Base-by-base conservation (phyloP, 2,113 vertebrate species). In the Mormoops blainvillei region DNA sequence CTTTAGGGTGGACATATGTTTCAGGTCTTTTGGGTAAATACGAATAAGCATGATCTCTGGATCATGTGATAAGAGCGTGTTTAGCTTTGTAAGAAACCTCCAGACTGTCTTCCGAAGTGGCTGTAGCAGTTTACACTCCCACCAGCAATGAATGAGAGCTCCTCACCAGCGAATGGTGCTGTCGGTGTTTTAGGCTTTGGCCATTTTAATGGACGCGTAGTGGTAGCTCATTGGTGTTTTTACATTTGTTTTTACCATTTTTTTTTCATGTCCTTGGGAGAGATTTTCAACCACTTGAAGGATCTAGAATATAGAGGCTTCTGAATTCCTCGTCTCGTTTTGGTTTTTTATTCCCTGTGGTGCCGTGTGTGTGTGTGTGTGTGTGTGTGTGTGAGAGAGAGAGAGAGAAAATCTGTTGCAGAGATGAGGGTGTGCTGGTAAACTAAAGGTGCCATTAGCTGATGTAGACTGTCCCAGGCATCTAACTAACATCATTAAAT, bases 131-230 rank as follows among this genome's bases (percentile, higher is more conserved):
- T 52, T 26, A 3, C 13, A 3, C 54, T n/a, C 5, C 56, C 56
- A 43, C 28, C 28, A 52, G 70, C 45, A 65, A 52, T 28, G 45
- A 43, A 15, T 24, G 70, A 19, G 28, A 18, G 31, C 1, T 65
- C 61, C 38, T 58, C 13, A 0, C 13, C 10, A 28, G 20, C 6
- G 1, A 20, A 5, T 26, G 20, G 36, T 41, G 5, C 1, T 11
- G 33, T 7, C 71, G 54, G 7, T 7, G 4, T 52, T 54, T 36
- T 52, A 9, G 4, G 43, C n/a, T 52, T 43, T 19, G 28, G 45
- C 58, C 14, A 1, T 45, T 85, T 20, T 74, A 28, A 52, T 8
- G 14, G 12, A 43, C 8, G 13, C 14, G 6, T 1, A 4, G 1
- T 71, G 52, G 31, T 5, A 3, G 58, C 38, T 38, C 14, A 0